phyloP scores from a whole-genome alignment of 2,797 vertebrate genomes.

The Halcyon leucocephala region DNA sequence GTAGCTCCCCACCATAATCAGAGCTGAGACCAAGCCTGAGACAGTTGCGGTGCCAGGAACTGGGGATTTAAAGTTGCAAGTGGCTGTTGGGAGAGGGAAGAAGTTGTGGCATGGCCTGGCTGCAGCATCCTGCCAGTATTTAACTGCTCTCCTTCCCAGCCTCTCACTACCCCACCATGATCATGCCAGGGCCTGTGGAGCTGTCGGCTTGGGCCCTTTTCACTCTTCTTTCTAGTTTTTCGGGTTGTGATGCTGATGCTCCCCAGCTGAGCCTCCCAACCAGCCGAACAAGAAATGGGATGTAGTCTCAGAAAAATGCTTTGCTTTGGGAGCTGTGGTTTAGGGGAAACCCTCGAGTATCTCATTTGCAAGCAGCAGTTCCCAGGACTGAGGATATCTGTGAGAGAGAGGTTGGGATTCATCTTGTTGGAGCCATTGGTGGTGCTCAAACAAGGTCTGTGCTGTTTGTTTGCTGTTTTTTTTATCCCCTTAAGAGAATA shows the following conservation, averaged over 20 bases:
- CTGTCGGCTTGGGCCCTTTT: background rate
- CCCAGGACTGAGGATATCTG: background rate
- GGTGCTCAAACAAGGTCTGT: background rate
- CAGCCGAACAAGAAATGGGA: background rate
- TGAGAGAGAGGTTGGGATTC: background rate
- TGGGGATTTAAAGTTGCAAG: background rate
- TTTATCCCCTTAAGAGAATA: background rate
- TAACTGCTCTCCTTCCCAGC: background rate
- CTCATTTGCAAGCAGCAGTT: slow-evolving; percentile 4
- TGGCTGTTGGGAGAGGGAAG: background rate
- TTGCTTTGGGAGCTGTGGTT: background rate
- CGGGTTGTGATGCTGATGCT: background rate
- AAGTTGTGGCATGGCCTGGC: background rate
- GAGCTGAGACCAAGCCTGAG: background rate
- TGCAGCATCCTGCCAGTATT: fast-evolving
- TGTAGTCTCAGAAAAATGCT: background rate
- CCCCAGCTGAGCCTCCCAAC: background rate
- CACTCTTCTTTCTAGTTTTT: background rate
- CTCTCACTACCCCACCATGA: fast-evolving
- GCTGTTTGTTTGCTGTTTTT: background rate
- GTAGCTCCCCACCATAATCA: fast-evolving
- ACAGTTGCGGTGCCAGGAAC: background rate
- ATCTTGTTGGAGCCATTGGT: background rate
- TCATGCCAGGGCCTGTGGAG: background rate
- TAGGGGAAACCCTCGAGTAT: background rate